These are phyloP conservation scores for Tenualosa thibaudeaui DNA, from an alignment of 2,797 vertebrate genomes.

Conservation along the genomic window DNA sequence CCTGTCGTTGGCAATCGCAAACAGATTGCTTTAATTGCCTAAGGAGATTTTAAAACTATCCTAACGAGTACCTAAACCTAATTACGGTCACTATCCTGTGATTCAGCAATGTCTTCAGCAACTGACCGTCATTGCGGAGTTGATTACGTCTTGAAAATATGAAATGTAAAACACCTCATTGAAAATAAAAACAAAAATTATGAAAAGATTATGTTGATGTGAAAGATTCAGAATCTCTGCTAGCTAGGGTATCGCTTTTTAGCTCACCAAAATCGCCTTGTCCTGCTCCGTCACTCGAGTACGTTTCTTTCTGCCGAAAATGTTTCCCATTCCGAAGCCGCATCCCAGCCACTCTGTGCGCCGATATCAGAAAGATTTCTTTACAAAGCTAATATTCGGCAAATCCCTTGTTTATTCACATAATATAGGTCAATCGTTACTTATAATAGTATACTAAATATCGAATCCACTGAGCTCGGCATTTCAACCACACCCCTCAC, in stretches of 20 bases:
- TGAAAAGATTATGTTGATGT: neutral
- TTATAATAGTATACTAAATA: neutral
- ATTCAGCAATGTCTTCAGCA: neutral
- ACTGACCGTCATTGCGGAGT: neutral
- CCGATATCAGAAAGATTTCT: conserved; percentile 25
- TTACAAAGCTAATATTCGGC: neutral
- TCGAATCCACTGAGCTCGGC: neutral
- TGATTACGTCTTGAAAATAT: neutral
- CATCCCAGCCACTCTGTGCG: conserved; percentile 51
- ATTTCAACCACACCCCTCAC: conserved; percentile 60
- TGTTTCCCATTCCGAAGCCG: conserved; percentile 81
- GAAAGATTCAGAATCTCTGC: conserved; percentile 3
- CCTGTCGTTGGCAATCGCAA: neutral
- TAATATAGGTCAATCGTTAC: neutral
- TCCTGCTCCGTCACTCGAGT: conserved; percentile 92
- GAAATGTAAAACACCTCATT: neutral
- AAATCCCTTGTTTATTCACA: neutral
- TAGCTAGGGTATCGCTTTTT: neutral
- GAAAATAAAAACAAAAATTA: neutral
- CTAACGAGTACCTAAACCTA: neutral
- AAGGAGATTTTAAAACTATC: neutral
- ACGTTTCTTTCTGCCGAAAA: conserved; percentile 87
- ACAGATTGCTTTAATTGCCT: neutral
- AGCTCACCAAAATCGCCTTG: conserved; percentile 85
- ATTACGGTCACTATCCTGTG: neutral